Percentiles rank a stretch among this genome's conserved stretches.
These are phyloP conservation scores for Tipula lateralis DNA, from an alignment of 2,888 invertebrate genomes.

Conservation along the genomic window DNA sequence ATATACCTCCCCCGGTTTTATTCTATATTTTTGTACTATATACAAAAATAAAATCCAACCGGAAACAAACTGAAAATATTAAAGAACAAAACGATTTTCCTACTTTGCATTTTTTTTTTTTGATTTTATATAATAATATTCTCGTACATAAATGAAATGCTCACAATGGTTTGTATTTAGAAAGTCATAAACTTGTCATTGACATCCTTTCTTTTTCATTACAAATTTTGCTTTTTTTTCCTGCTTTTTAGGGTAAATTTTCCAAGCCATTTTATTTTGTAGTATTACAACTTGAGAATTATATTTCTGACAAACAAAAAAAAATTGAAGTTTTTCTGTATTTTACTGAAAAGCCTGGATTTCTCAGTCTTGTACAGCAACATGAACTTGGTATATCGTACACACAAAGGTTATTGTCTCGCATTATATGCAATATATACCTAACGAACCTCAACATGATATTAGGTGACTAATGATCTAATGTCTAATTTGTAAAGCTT, in stretches of 20 bases:
- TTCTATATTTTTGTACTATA: not conserved
- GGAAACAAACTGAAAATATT: slow-evolving; percentile 1
- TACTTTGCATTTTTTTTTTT: slow-evolving; percentile 3
- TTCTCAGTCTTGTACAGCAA: not conserved
- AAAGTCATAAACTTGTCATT: slow-evolving; percentile 29
- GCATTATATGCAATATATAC: not conserved
- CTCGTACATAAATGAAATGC: not conserved
- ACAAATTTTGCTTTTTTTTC: not conserved
- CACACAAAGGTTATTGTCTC: not conserved
- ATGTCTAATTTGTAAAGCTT: not conserved
- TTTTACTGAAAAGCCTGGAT: not conserved
- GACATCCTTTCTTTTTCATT: slow-evolving; percentile 26
- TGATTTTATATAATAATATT: not conserved
- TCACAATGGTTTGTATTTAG: slow-evolving; percentile 20
- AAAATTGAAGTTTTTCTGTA: not conserved
- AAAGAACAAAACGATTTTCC: not conserved
- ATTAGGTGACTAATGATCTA: slow-evolving; percentile 19
- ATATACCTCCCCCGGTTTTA: not conserved
- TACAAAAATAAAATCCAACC: not conserved
- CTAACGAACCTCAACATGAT: not conserved
- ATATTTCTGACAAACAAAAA: not conserved
- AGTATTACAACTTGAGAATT: not conserved
- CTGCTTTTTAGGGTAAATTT: slow-evolving; percentile 14
- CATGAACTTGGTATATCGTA: not conserved
- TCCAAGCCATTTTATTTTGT: slow-evolving; percentile 26